Base-by-base conservation (phyloP, 2,888 invertebrate species). In the Zhuqinia jingwanae region DNA sequence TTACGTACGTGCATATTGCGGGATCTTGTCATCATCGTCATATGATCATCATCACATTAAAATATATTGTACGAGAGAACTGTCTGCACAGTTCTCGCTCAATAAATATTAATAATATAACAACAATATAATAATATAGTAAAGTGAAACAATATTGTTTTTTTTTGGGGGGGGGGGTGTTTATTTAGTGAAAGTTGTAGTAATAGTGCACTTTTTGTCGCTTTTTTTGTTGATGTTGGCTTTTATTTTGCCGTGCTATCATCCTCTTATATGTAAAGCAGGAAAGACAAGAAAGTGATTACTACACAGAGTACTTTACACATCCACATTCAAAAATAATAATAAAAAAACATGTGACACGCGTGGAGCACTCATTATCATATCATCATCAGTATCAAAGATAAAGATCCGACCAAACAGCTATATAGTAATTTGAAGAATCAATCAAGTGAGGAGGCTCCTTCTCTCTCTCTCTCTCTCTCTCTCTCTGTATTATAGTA, bases 341-440 rank as follows among this genome's bases (percentile, higher is more conserved):
- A 30, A 47, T 45, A 53, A 27, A 80, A 27, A 2, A 76, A 80
- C n/a, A 80, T 80, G 53, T 58, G 80, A 70, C 80, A 80, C 80
- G 80, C 50, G 80, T 70, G 70, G 56, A 42, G 22, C 80, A 56
- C 70, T 47, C 80, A 80, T 80, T 70, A 73, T 53, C 73, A 73
- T 73, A 36, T 36, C 36, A 36, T 36, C 36, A 36, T 36, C 36
- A 36, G 5, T 36, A 36, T 36, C 36, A 36, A 3, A 36, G 8
- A 36, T 36, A 6, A 8, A 36, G 36, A 36, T 36, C 8, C 5
- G 8, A 8, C 8, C 5, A 36, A 36, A 36, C 8, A 36, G 36
- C 36, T 36, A n/a, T n/a, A n/a, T n/a, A 60, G 45, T 47, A 78
- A 78, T 85, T 85, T 85, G 73, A 78, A 60, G 73, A 85, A 45